Evolutionary conservation across 2,113 vertebrate species (phyloP).

Genomic region (Typhlomys cinereus): DNA sequence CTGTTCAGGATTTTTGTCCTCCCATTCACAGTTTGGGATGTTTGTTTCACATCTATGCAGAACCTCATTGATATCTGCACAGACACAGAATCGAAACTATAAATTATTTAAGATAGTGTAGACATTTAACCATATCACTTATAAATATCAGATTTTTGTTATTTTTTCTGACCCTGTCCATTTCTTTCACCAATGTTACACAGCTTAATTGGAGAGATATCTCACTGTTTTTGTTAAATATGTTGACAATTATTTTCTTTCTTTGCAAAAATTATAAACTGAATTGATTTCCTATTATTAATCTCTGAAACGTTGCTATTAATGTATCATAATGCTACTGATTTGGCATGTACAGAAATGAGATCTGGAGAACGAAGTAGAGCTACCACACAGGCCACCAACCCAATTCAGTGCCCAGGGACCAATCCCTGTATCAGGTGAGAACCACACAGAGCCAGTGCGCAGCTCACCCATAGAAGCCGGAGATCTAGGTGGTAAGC

Average conservation of each 20-base stretch:
- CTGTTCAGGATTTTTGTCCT: neutral
- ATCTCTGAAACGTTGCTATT: neutral
- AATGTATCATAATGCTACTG: neutral
- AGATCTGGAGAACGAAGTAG: too few species aligned
- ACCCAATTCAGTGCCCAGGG: too few species aligned
- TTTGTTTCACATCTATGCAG: neutral
- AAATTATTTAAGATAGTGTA: neutral
- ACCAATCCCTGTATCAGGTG: too few species aligned
- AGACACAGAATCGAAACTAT: neutral
- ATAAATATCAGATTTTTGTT: neutral
- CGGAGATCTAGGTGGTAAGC: too few species aligned
- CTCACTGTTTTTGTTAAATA: neutral
- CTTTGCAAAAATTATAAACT: neutral
- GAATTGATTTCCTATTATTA: neutral
- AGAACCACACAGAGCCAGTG: too few species aligned
- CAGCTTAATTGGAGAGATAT: neutral
- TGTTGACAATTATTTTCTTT: neutral
- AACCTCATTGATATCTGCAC: neutral
- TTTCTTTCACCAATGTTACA: neutral
- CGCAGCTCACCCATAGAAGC: too few species aligned
- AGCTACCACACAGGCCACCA: too few species aligned
- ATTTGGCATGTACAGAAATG: neutral
- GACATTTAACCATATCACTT: neutral
- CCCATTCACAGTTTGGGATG: neutral
- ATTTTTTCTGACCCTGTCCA: neutral